A percentile compares a stretch with the other conserved stretches of the same genome.
These are phyloP conservation scores for Brachypodius melanocephalos DNA, from an alignment of 2,113 vertebrate genomes.

Conservation along the genomic window DNA sequence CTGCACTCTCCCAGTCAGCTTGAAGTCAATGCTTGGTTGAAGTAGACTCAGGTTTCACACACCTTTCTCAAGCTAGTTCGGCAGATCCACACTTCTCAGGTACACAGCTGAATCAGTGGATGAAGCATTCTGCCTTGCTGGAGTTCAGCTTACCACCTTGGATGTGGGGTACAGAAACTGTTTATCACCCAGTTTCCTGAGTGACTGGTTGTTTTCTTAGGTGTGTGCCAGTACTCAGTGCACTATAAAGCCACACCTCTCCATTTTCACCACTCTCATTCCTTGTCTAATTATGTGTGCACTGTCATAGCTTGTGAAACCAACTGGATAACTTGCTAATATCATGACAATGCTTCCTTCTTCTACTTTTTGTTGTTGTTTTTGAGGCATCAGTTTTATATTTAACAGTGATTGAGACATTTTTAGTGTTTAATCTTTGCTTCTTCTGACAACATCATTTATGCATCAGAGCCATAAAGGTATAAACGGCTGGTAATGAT, in stretches of 20 bases:
- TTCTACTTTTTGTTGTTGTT: neutral
- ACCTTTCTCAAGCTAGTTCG: neutral
- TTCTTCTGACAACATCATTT: neutral
- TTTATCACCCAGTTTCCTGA: neutral
- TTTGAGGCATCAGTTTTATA: neutral
- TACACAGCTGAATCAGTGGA: neutral
- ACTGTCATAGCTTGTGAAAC: conserved; percentile 18
- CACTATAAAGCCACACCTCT: neutral
- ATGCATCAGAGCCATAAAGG: conserved; percentile 4
- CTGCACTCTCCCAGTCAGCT: neutral
- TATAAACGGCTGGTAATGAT: neutral
- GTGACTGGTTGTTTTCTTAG: conserved; percentile 5
- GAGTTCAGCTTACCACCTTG: neutral
- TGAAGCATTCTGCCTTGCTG: fast-evolving
- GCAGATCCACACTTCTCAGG: neutral
- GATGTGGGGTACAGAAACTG: neutral
- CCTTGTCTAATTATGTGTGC: neutral
- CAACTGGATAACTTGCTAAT: neutral
- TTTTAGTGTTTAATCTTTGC: neutral
- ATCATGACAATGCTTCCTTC: neutral
- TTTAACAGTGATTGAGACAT: neutral
- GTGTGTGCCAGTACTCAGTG: neutral
- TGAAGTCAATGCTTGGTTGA: neutral
- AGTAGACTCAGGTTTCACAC: neutral
- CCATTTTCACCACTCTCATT: conserved; percentile 12